Evolutionary conservation across 2,888 invertebrate genomes (phyloP), one percentile per base, ranked within the genome.

Genomic region (Stegophylla sp.): DNA sequence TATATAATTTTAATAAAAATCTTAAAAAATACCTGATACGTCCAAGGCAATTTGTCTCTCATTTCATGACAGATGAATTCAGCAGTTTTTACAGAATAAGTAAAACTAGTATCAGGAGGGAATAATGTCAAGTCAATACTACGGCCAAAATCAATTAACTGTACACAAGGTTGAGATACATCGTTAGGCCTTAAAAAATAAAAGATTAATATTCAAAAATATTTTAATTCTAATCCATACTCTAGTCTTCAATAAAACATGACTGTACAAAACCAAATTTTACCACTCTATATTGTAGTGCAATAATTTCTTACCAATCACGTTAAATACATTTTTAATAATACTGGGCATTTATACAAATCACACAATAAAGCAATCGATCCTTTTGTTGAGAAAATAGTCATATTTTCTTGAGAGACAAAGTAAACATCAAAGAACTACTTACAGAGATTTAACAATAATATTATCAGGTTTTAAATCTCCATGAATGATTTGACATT

Each of bases 381-480:
- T 34, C 7, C 3, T 34, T 34, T 34, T 34, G 34, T 34, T 34
- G 3, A 34, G 34, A 5, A 34, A 7, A 34, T 34, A 34, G 34
- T 7, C 34, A 34, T 34, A 34, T 34, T 34, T 7, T 34, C 4
- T 34, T 34, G 7, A 7, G 3, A 7, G 34, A 34, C 3, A 34
- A 34, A 34, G 0, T 43, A 51, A 28, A 72, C 41, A 77, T 7
- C 20, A 3, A 53, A 51, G 67, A 73, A 20, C 10, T 23, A 89
- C 91, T 89, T 88, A 92, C 92, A 91, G 88, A 86, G 90, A 89
- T 89, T 90, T 91, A 5, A 97, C 86, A 83, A 97, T 88, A 86
- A 97, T 93, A 88, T 98, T 98, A 86, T 98, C 98, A 0, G 97
- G 96, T 86, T 98, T 98, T 77, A 98, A 91, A 86, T 98, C 98